Evolutionary conservation across 2,113 vertebrate species (phyloP), one percentile per base, ranked within the genome.

Genomic region (Rhinogobius similis): DNA sequence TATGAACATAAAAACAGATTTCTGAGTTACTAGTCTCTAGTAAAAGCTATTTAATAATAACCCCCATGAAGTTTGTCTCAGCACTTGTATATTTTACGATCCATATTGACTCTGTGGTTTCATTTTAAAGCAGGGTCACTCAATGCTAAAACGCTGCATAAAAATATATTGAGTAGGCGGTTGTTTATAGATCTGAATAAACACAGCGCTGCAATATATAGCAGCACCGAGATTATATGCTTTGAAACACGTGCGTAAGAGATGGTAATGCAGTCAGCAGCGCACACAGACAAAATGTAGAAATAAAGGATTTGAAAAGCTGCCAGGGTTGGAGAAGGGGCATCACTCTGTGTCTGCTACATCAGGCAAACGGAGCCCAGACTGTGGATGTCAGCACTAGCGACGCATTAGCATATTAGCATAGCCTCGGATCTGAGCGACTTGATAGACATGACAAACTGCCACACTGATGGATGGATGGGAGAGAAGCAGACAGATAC

Each of bases 381-480:
- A 70, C 79, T 74, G 77, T 83, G 81, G 85, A 81, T 82, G 82
- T 88, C 86, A 87, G 86, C 77, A 77, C 75, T 68, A 84, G 70
- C 66, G 26, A 3, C 36, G 62, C 70, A 86, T 87, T 84, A 83
- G 79, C 82, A 85, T 78, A 87, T 88, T 84, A 84, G 79, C 82
- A 84, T 78, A 82, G 41, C 43, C 55, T 0, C 16, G 69, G 82
- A 64, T 76, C 68, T 83, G 76, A 14, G 65, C 81, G 70, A 79
- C 78, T 68, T 78, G 84, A 85, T 85, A 75, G 81, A 14, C 2
- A 61, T 41, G 73, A 76, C 68, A 82, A 72, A 75, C 77, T 73
- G 82, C 58, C 48, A 61, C 38, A 48, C 68, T 73, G 68, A 84
- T 38, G 70, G 69, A 68, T 29, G 59, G 65, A 65, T 56, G 72